Conservation (phyloP, 1,140 invertebrate genomes). For the Spodoptera frugiperda region DNA sequence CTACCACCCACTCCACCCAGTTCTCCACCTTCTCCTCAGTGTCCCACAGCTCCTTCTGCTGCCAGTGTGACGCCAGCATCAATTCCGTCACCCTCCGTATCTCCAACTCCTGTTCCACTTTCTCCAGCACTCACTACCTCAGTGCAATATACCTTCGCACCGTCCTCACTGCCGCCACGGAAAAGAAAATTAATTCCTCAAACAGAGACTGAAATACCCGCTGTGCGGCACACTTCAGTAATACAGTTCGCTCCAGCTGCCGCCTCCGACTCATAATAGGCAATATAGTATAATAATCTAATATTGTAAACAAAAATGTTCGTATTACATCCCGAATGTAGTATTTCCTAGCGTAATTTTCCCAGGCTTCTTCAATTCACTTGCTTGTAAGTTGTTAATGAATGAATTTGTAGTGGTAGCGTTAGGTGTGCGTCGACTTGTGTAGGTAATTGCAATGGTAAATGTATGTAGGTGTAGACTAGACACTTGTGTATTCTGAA, state of each 20-base stretch:
- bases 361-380: slow-evolving; percentile 29
- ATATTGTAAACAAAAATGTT: background rate
- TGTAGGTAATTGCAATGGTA: slow-evolving; percentile 3
- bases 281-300: background rate
- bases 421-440: slow-evolving; percentile 12
- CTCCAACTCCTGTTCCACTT: slow-evolving; percentile 57
- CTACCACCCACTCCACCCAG: slow-evolving; percentile 88
- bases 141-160: slow-evolving; percentile 85
- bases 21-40: slow-evolving; percentile 86
- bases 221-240: slow-evolving; percentile 90
- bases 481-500: slow-evolving; percentile 12
- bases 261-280: slow-evolving; percentile 65
- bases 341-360: slow-evolving; percentile 28
- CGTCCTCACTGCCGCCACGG: slow-evolving; percentile 90
- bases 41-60: slow-evolving; percentile 55
- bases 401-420: slow-evolving; percentile 49
- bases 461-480: slow-evolving; percentile 2
- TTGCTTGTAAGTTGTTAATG: slow-evolving; percentile 24
- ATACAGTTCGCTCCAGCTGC: slow-evolving; percentile 92
- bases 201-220: slow-evolving; percentile 63
- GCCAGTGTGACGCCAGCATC: slow-evolving; percentile 21
- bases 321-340: slow-evolving; percentile 14
- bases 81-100: slow-evolving; percentile 55
- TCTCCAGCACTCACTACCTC: slow-evolving; percentile 75
- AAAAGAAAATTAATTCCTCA: slow-evolving; percentile 92